phyloP scores from a whole-genome alignment of 1,140 invertebrate species.

The Drosophila lacteicornis region DNA sequence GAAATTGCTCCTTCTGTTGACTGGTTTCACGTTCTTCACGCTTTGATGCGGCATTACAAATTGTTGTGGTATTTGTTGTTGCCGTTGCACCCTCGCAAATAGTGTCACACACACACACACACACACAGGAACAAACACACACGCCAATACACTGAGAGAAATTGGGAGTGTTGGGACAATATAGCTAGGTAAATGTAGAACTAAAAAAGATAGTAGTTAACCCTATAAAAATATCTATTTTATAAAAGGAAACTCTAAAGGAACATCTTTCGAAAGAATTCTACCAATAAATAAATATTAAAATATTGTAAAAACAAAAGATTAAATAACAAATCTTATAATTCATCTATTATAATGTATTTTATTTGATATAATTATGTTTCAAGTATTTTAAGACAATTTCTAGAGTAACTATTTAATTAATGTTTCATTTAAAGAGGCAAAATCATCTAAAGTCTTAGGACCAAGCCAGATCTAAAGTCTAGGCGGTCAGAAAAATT shows the following conservation, averaged over 20 bases:
- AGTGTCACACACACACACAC: slow-evolving; percentile 34
- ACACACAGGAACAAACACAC: slow-evolving; percentile 11
- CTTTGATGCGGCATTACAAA: slow-evolving; percentile 56
- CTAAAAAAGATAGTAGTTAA: too few relatives aligned
- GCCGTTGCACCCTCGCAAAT: slow-evolving; percentile 49
- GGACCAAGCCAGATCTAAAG: neutral
- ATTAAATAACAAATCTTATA: too few relatives aligned
- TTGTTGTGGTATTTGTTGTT: slow-evolving; percentile 57
- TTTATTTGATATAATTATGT: too few relatives aligned
- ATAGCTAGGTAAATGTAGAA: neutral
- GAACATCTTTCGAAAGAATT: too few relatives aligned
- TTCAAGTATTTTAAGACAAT: neutral
- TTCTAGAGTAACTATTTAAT: neutral
- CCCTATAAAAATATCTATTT: too few relatives aligned
- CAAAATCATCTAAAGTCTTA: neutral
- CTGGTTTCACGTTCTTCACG: slow-evolving; percentile 49
- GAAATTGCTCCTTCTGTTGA: slow-evolving; percentile 43
- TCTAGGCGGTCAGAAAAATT: neutral
- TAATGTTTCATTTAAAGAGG: neutral
- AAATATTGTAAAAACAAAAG: too few relatives aligned
- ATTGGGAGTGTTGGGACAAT: too few relatives aligned
- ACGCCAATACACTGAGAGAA: slow-evolving; percentile 1
- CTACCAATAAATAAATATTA: too few relatives aligned
- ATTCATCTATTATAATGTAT: too few relatives aligned
- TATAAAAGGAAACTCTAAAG: too few relatives aligned